Base-by-base conservation (phyloP, 2,797 vertebrate genomes). In the Fistularia tabacaria region DNA sequence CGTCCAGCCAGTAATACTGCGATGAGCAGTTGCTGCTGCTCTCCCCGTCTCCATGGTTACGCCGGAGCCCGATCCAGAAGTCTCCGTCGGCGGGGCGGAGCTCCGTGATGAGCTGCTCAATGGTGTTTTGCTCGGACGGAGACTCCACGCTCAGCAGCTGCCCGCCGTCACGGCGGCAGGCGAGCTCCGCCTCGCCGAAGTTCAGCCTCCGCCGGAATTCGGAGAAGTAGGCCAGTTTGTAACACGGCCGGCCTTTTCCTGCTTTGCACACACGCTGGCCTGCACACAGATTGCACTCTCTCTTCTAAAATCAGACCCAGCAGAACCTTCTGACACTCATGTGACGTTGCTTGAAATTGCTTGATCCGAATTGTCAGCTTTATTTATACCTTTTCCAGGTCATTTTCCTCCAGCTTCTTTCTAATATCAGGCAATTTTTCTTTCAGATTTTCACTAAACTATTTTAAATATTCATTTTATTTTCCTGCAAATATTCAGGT, bases 1-100 rank as follows among this genome's bases (percentile, higher is more conserved):
- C 92, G 3, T 98, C 96, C 1, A 92, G 69, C 96, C 96, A 98
- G 56, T 85, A 85, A 76, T 98, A 98, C 53, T 93, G 88, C 10
- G 74, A 71, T 10, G 88, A 84, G 58, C 97, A 98, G 66, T 93
- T 88, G 0, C 82, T 84, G 56, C 73, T 86, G 43, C 88, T 93
- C 48, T 87, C 85, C 14, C 73, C 84, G 1, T 92, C 80, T 14
- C 89, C 87, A 8, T 89, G 85, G 38, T 50, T 85, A 74, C 95
- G 92, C 9, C 89, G 86, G 0, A 99, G 93, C 1, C 97, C 97
- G 6, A 99, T 95, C 97, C 96, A 99, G 85, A 99, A 99, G 71
- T 99, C 97, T 0, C 97, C 97, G 10, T 99, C 97, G 0, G 93
- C 89, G 0, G 94, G 90, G 8, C 87, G 83, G 46, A 98, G 90